A percentile compares a stretch with the other conserved stretches of the same genome.
phyloP scores from a whole-genome alignment of 2,888 invertebrate genomes.

The Brenthis daphne region DNA sequence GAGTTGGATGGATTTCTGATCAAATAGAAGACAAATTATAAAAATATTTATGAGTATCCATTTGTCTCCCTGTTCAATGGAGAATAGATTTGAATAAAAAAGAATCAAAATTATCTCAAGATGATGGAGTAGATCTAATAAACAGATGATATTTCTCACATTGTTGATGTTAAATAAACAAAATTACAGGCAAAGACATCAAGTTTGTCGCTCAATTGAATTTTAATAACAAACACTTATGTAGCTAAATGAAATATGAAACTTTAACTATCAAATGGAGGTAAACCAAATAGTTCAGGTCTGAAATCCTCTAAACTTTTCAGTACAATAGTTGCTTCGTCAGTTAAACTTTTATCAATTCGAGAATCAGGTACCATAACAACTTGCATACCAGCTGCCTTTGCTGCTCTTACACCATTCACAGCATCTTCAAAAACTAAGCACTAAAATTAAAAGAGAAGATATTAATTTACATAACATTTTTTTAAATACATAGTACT shows the following conservation, averaged over 20 bases:
- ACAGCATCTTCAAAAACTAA: constrained; percentile 96
- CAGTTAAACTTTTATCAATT: constrained; percentile 53
- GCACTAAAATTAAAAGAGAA: constrained; percentile 77
- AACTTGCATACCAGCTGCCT: constrained; percentile 92
- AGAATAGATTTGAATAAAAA: no score
- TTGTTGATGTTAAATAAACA: no score
- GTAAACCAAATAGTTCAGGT: constrained; percentile 92
- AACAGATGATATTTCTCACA: no score
- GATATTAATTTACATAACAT: background rate
- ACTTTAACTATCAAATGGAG: constrained; percentile 76
- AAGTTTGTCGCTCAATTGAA: no score
- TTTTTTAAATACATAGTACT: no score
- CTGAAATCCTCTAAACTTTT: constrained; percentile 88
- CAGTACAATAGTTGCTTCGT: constrained; percentile 86
- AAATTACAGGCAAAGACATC: no score
- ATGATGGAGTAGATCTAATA: no score
- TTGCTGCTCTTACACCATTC: constrained; percentile 91
- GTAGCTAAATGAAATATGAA: background rate
- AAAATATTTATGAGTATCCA: no score
- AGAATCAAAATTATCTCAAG: no score
- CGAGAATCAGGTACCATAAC: constrained; percentile 90
- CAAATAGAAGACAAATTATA: no score
- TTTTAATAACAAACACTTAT: background rate
- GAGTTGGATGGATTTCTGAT: no score
- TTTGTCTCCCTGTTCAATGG: no score